Percentiles rank a stretch among this genome's conserved stretches.
phyloP scores from a whole-genome alignment of 1,140 invertebrate species.

The Parasteatoda tepidariorum region DNA sequence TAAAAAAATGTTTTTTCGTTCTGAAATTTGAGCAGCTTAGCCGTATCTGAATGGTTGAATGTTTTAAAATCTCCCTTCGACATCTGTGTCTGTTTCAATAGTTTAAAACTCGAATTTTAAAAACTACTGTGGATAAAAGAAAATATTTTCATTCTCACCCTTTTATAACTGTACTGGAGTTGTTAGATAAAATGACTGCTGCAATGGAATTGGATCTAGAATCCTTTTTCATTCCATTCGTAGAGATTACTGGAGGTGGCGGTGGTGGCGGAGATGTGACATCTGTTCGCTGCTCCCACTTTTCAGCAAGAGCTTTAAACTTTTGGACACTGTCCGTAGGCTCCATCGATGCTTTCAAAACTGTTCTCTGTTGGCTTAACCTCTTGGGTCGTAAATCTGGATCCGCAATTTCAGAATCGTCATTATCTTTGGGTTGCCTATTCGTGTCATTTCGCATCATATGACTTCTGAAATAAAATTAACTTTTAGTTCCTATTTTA shows the following conservation, averaged over 20 bases:
- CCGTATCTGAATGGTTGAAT: too few species aligned
- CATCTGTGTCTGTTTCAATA: too few species aligned
- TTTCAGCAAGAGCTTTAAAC: slow-evolving; percentile 68
- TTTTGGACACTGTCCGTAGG: slow-evolving; percentile 65
- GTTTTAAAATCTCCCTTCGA: too few species aligned
- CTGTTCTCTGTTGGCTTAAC: slow-evolving; percentile 54
- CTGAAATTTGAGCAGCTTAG: too few species aligned
- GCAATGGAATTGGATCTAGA: background rate
- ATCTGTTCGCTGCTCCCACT: slow-evolving; percentile 68
- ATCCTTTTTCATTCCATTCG: background rate
- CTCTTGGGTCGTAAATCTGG: slow-evolving; percentile 40
- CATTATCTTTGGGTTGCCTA: background rate
- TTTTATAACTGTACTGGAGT: slow-evolving; percentile 17
- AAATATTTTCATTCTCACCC: too few species aligned
- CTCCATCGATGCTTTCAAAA: slow-evolving; percentile 21
- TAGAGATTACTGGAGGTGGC: background rate
- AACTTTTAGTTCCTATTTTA: too few species aligned
- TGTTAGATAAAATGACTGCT: background rate
- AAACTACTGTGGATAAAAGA: too few species aligned
- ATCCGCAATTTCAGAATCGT: background rate
- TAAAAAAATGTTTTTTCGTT: too few species aligned
- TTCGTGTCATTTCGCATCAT: background rate
- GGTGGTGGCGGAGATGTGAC: slow-evolving; percentile 61
- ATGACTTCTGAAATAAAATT: background rate
- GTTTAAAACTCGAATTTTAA: too few species aligned